These are phyloP conservation scores for Galago senegalensis DNA, from an alignment of 2,797 vertebrate species.

Conservation along the genomic window DNA sequence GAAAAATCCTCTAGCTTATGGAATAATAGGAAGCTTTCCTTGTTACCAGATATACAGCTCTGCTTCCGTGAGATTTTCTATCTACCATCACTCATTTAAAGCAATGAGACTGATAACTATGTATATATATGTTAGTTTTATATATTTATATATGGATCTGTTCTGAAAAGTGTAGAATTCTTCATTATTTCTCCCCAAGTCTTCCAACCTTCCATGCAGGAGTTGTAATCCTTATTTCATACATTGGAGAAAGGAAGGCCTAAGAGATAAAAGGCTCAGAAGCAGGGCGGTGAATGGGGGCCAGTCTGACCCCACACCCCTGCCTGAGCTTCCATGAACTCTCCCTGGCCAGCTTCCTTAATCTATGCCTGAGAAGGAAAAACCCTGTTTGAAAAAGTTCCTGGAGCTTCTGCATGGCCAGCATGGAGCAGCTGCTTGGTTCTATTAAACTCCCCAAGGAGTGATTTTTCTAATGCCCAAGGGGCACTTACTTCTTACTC, in stretches of 20 bases:
- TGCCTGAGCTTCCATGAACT: too few relatives aligned
- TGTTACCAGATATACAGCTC: background rate
- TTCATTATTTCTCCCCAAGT: background rate
- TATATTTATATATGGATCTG: background rate
- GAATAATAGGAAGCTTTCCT: background rate
- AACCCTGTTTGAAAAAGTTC: background rate
- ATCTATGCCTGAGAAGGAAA: background rate
- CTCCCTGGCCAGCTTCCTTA: background rate
- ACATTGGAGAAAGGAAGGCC: background rate
- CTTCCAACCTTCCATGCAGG: background rate
- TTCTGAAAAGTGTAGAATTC: background rate
- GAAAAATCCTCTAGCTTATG: background rate
- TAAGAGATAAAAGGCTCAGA: background rate
- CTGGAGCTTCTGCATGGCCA: background rate
- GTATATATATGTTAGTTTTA: background rate
- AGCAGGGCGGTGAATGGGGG: background rate
- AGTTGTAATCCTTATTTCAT: background rate
- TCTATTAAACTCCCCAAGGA: background rate
- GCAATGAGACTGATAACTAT: background rate
- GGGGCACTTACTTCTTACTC: background rate
- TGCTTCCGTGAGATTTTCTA: background rate
- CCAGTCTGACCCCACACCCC: fast-evolving
- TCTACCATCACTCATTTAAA: background rate
- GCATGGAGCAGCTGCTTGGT: background rate
- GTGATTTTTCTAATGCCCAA: background rate